These are phyloP conservation scores for Hippopotamus amphibius DNA, from an alignment of 2,113 vertebrate species.

Conservation along the genomic window DNA sequence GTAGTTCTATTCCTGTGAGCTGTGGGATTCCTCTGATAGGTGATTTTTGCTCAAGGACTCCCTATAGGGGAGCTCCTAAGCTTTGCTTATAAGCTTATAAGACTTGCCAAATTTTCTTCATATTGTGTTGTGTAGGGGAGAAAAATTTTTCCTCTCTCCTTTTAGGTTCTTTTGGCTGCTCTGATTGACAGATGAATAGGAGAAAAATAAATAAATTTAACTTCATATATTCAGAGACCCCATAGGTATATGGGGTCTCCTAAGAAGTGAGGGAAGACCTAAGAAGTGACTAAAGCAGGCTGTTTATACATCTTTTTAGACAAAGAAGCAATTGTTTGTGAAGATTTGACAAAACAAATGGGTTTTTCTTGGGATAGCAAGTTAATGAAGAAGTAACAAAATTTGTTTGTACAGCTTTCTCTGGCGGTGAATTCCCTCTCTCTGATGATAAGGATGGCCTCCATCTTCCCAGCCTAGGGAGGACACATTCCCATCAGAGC, in stretches of 20 bases:
- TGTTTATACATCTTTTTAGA: neutral
- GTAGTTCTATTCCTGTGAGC: neutral
- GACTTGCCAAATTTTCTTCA: neutral
- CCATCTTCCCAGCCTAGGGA: neutral
- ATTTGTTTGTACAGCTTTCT: neutral
- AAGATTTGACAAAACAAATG: neutral
- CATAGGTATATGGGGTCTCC: neutral
- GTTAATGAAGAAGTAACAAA: neutral
- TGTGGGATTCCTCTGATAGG: neutral
- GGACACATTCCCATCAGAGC: neutral
- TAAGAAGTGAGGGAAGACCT: neutral
- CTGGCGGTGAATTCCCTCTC: neutral
- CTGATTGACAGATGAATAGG: neutral
- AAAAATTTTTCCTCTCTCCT: neutral
- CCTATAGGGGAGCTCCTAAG: neutral
- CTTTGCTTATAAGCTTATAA: too few species aligned
- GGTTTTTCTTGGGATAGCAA: neutral
- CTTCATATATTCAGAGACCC: neutral
- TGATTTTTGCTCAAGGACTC: neutral
- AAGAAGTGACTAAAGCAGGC: neutral
- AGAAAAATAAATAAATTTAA: neutral
- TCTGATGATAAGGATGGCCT: neutral
- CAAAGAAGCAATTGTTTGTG: neutral
- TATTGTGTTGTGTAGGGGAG: neutral
- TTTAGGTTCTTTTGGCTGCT: neutral